Evolutionary conservation across 2,888 invertebrate genomes (phyloP).

Genomic region (Euplagia quadripunctaria): DNA sequence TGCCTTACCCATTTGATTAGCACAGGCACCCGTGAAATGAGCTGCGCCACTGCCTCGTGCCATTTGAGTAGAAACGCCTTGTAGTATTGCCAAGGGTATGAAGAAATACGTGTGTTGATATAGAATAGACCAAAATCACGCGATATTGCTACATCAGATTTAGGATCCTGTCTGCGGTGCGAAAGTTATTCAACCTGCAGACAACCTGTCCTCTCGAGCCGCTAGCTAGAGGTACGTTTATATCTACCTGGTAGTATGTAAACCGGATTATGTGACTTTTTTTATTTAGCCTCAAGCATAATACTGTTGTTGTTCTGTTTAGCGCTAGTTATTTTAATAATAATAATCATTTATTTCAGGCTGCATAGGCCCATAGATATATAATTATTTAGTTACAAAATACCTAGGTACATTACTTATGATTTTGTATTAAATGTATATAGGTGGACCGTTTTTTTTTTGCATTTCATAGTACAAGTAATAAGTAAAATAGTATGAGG

Average conservation of each 20-base stretch:
- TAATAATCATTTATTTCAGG: too few species aligned
- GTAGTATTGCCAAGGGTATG: neutral
- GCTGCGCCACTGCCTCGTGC: neutral
- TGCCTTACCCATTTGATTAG: neutral
- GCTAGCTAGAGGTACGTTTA: neutral
- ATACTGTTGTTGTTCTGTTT: neutral
- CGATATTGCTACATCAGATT: neutral
- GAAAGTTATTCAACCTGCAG: neutral
- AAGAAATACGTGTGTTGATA: neutral
- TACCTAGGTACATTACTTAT: neutral
- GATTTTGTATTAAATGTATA: neutral
- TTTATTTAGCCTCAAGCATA: neutral
- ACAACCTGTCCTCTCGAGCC: neutral
- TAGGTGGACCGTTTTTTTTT: too few species aligned
- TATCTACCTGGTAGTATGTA: neutral
- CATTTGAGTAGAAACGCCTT: neutral
- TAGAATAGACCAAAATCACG: neutral
- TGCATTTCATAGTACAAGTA: too few species aligned
- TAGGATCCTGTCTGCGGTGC: neutral
- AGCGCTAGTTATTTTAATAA: too few species aligned
- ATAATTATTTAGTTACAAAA: neutral
- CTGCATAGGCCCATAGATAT: too few species aligned
- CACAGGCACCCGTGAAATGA: neutral
- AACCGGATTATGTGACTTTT: neutral
- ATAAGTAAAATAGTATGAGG: too few species aligned